Evolutionary conservation across 2,113 vertebrate species (phyloP).

Genomic region (Mesocricetus auratus): DNA sequence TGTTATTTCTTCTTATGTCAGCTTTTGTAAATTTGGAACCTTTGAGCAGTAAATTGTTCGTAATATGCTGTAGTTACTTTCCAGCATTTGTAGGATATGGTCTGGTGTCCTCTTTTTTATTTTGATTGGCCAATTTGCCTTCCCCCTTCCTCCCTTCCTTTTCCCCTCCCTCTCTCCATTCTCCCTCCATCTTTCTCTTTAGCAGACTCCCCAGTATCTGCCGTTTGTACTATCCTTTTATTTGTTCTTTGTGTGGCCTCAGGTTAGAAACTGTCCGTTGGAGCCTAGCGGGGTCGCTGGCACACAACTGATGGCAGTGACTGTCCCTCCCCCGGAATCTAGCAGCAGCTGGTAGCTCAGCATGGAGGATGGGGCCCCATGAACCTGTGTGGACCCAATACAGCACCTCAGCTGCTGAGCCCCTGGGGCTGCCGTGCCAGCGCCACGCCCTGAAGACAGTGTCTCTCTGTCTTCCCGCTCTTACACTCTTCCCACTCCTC

Average conservation of each 20-base stretch:
- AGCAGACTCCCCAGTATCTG: not conserved
- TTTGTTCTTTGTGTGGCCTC: not conserved
- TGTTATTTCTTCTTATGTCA: slow-evolving; percentile 45
- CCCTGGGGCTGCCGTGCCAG: not conserved
- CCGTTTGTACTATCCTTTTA: not conserved
- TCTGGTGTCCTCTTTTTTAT: not conserved
- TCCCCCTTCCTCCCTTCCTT: not conserved
- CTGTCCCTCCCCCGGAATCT: not conserved
- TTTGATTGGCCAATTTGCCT: not conserved
- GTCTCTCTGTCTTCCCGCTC: not conserved
- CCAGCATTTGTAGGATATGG: not conserved
- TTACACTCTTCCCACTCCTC: not conserved
- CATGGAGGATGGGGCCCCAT: not conserved
- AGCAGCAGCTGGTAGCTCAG: not conserved
- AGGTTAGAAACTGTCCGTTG: not conserved
- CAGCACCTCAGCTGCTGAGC: too few species aligned
- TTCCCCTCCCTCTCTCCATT: too few species aligned
- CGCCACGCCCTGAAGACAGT: too few species aligned
- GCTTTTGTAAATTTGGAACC: slow-evolving; percentile 43
- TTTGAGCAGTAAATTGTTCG: not conserved
- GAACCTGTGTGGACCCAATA: too few species aligned
- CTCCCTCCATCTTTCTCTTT: not conserved
- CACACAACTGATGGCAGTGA: too few species aligned
- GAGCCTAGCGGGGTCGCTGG: not conserved
- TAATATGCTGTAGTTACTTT: not conserved